Evolutionary conservation across 2,797 vertebrate species (phyloP).

Genomic region (Prunella strophiata): DNA sequence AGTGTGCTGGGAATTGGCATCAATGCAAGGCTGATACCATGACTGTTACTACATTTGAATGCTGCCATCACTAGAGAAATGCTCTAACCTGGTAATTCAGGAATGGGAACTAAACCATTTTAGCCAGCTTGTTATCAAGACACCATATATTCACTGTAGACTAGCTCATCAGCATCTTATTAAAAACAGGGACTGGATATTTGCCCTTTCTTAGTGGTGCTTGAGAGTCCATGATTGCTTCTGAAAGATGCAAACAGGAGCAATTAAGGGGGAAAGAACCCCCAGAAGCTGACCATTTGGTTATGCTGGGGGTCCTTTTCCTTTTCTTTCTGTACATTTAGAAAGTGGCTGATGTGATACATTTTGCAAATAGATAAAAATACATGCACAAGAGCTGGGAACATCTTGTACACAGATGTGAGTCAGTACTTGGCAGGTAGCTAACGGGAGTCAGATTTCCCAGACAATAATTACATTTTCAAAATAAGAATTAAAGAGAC

Average conservation of each 20-base stretch:
- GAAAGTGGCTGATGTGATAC: background rate
- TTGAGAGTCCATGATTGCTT: background rate
- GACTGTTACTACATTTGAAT: background rate
- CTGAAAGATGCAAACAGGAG: background rate
- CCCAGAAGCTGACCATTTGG: background rate
- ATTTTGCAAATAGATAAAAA: background rate
- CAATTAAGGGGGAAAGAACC: background rate
- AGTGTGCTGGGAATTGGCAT: background rate
- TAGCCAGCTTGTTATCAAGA: background rate
- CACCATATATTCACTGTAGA: background rate
- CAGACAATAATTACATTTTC: slow-evolving; percentile 37
- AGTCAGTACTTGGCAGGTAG: slow-evolving; percentile 54
- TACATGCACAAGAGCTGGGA: background rate
- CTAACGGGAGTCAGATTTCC: slow-evolving; percentile 38
- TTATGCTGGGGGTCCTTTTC: background rate
- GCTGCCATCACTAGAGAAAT: background rate
- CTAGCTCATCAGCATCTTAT: background rate
- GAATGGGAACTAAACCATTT: background rate
- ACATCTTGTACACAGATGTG: slow-evolving; percentile 58
- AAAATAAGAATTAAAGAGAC: slow-evolving; percentile 11
- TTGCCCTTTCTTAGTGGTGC: background rate
- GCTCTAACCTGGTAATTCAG: background rate
- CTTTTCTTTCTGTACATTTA: background rate
- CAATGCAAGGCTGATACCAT: background rate
- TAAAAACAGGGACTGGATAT: background rate